These are phyloP conservation scores for Rhopilema esculentum DNA, from an alignment of 30 jellyfish, hydroid and myxozoan species.

Conservation along the genomic window DNA sequence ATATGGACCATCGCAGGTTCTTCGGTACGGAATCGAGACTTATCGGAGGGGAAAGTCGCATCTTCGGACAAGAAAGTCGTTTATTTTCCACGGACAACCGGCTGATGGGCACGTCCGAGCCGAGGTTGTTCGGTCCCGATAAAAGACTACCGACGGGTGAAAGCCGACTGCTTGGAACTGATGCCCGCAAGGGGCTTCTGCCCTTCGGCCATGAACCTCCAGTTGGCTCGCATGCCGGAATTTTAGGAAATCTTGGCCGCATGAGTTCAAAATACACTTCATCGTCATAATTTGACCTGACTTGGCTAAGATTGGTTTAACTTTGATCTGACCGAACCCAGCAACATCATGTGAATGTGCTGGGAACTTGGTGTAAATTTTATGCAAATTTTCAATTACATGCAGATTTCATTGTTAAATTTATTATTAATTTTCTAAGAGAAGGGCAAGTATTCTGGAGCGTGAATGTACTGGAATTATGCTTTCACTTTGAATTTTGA, in stretches of 20 bases:
- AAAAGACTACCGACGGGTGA: slow-evolving; percentile 47
- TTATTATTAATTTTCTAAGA: no score
- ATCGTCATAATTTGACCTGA: no score
- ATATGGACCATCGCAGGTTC: slow-evolving; percentile 54
- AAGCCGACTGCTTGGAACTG: slow-evolving; percentile 59
- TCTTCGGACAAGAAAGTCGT: slow-evolving; percentile 58
- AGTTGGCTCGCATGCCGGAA: slow-evolving; percentile 48
- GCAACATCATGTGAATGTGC: no score
- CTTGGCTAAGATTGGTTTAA: no score
- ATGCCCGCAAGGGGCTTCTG: slow-evolving; percentile 41
- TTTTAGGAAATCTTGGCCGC: slow-evolving; percentile 33
- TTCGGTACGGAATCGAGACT: slow-evolving; percentile 44
- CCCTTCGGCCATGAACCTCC: slow-evolving; percentile 74
- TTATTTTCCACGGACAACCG: slow-evolving; percentile 58
- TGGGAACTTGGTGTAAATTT: no score
- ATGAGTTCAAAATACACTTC: slow-evolving; percentile 52
- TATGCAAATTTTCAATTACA: no score
- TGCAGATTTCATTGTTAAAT: no score
- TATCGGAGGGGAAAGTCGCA: slow-evolving; percentile 49
- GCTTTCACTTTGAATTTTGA: no score
- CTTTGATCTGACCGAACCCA: no score
- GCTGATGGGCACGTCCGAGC: slow-evolving; percentile 38
- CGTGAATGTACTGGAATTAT: no score
- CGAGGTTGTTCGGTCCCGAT: slow-evolving; percentile 59
- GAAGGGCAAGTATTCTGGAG: no score